Evolutionary conservation across 1,140 invertebrate species (phyloP).

Genomic region (Caenorhabditis latens): DNA sequence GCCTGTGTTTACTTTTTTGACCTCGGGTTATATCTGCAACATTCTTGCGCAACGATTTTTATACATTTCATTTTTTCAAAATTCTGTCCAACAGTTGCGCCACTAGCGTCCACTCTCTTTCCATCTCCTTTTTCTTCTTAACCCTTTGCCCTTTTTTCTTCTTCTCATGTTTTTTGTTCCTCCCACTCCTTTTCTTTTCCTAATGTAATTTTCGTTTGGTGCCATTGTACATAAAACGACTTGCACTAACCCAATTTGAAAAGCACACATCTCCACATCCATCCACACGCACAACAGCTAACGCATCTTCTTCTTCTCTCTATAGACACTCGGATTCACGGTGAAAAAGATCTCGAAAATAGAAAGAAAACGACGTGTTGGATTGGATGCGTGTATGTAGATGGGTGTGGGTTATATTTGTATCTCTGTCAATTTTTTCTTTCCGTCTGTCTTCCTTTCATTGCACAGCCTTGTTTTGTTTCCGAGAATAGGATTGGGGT

Average conservation of each 20-base stretch:
- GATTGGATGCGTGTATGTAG: neutral
- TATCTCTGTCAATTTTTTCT: slow-evolving; percentile 53
- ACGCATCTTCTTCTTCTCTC: neutral
- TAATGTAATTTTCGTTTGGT: slow-evolving; percentile 56
- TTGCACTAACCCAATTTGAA: slow-evolving; percentile 56
- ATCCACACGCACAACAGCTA: neutral
- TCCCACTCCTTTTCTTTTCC: slow-evolving; percentile 13
- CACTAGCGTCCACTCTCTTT: neutral
- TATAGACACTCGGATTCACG: slow-evolving; percentile 19
- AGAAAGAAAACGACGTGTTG: slow-evolving; percentile 11
- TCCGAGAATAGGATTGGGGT: neutral
- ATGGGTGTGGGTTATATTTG: slow-evolving; percentile 9
- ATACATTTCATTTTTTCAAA: neutral
- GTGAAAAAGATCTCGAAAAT: slow-evolving; percentile 40
- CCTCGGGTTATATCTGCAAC: neutral
- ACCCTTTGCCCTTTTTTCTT: slow-evolving; percentile 40
- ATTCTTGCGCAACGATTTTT: neutral
- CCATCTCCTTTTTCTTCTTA: neutral
- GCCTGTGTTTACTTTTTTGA: neutral
- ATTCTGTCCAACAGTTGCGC: neutral
- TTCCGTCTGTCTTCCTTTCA: slow-evolving; percentile 43
- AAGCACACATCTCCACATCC: slow-evolving; percentile 30
- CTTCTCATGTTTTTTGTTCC: slow-evolving; percentile 46
- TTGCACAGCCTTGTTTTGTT: slow-evolving; percentile 13
- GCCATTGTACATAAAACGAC: slow-evolving; percentile 52